Evolutionary conservation across 2,888 invertebrate species (phyloP), one percentile per base, ranked within the genome.

Genomic region (Sphaerophoria rueppellii): DNA sequence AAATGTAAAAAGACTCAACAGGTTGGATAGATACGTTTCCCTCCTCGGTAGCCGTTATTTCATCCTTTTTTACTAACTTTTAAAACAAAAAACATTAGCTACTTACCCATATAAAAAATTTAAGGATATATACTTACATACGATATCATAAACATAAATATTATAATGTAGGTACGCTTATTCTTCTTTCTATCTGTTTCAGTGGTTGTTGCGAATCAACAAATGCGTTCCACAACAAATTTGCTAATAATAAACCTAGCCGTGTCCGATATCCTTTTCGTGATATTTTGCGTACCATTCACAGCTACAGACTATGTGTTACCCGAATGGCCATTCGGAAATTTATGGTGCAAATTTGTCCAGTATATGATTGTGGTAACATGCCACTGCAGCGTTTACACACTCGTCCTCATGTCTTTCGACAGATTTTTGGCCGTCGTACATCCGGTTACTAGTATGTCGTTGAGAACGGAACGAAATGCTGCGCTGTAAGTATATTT

Each of bases 181-280:
- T 35, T 16, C 6, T 43, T 61, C 54, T 52, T 75, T 52, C 63
- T 86, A 54, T 73, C 48, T 43, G 24, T 88, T 89, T 24, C 88
- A 71, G 97, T 98, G 11, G 97, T 98, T 0, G 94, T 96, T 12
- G 95, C 96, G 55, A 97, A 98, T 92, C 95, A 96, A 88, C 96
- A 96, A 89, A 98, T 98, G 98, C 93, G 98, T 88, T 97, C 97
- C 46, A 98, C 98, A 6, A 98, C 98, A 61, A 98, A 98, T 91
- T 94, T 98, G 55, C 94, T 98, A 37, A 98, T 98, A 88, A 96
- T 98, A 82, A 98, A 97, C 91, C 92, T 98, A 83, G 98, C 98
- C 4, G 93, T 97, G 35, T 98, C 98, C 48, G 98, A 98, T 91
- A 93, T 98, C 37, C 94, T 97, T 37, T 98, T 98, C 91, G 97